Base-by-base conservation (phyloP, 2,113 vertebrate genomes). In the Meleagris gallopavo region DNA sequence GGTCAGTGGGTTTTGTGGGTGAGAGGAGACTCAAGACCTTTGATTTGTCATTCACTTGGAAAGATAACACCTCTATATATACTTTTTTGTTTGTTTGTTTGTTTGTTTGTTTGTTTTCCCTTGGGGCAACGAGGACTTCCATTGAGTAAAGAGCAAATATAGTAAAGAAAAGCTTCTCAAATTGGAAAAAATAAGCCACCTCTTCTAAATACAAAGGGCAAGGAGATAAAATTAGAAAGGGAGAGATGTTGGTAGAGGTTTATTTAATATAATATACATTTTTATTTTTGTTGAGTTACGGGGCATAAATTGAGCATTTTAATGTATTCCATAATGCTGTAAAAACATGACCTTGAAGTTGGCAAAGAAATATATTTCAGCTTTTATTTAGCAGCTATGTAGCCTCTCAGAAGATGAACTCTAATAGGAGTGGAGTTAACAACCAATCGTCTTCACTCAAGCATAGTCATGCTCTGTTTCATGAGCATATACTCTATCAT, bases 291-390 rank as follows among this genome's bases (percentile, higher is more conserved):
- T 86, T 93, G 79, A 96, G 92, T 83, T 97, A 78, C 32, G 88
- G 81, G 77, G 79, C 79, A 93, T 93, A 97, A 96, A 97, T 95
- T 95, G 95, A 96, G 89, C 87, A 72, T 93, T 96, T 95, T 96
- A 97, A 97, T 97, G 65, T 91, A 84, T 95, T 95, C 91, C 83
- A 89, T 94, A 96, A 88, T 86, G 78, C 41, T 94, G 66, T 79
- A 93, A 83, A 96, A 96, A 97, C 64, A 88, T 86, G 97, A 97
- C 96, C 96, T 97, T 97, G 95, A 97, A 94, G 94, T 95, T 96
- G 93, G 84, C 79, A 88, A 75, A 87, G 81, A 97, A 96, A 97
- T 96, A 91, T 97, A 97, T 97, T 97, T 92, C 80, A 93, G 93
- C 69, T 96, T 96, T 96, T 92, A 94, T 96, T 96, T 97, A 86